Percentiles rank a stretch among this genome's conserved stretches.
Evolutionary conservation across 37 sponge, comb jelly and placozoan species (phyloP).

Genomic region (Axinella damicornis): DNA sequence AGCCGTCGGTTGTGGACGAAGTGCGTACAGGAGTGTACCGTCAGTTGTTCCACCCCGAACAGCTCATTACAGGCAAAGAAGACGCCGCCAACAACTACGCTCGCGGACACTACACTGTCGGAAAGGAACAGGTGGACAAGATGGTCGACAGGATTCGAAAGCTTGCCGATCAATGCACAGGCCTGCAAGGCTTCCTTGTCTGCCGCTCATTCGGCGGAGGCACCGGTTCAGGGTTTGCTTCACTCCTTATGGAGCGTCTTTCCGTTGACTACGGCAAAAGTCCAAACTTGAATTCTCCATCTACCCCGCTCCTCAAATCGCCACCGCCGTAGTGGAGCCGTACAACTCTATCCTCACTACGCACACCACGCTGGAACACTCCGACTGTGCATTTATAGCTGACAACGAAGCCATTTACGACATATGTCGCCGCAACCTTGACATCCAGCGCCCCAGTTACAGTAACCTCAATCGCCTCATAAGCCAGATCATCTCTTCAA

Average conservation of each 20-base stretch:
- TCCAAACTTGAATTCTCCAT: slow-evolving; percentile 90
- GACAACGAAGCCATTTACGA: too few relatives aligned
- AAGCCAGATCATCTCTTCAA: too few relatives aligned
- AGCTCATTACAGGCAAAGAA: slow-evolving; percentile 93
- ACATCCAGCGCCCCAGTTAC: too few relatives aligned
- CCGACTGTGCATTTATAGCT: slow-evolving; percentile 94
- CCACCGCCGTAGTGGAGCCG: slow-evolving; percentile 95
- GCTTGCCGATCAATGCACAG: slow-evolving; percentile 89
- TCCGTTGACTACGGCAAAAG: slow-evolving; percentile 92
- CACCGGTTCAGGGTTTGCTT: slow-evolving; percentile 92
- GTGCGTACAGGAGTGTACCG: slow-evolving; percentile 91
- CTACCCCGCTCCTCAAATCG: slow-evolving; percentile 91
- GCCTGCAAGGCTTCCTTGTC: slow-evolving; percentile 89
- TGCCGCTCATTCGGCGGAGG: slow-evolving; percentile 95
- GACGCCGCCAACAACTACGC: slow-evolving; percentile 98
- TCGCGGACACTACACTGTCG: slow-evolving; percentile 97
- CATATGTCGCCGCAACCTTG: too few relatives aligned
- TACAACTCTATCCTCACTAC: slow-evolving; percentile 95
- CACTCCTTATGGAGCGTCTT: slow-evolving; percentile 88
- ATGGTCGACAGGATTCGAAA: slow-evolving; percentile 85
- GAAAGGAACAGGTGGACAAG: slow-evolving; percentile 82
- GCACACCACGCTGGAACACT: slow-evolving; percentile 93
- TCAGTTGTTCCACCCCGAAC: slow-evolving; percentile 94
- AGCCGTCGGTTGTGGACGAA: slow-evolving; percentile 89
- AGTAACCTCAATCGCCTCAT: too few relatives aligned